phyloP scores from a whole-genome alignment of 2,888 invertebrate species.

The Agrilus cyanescens region DNA sequence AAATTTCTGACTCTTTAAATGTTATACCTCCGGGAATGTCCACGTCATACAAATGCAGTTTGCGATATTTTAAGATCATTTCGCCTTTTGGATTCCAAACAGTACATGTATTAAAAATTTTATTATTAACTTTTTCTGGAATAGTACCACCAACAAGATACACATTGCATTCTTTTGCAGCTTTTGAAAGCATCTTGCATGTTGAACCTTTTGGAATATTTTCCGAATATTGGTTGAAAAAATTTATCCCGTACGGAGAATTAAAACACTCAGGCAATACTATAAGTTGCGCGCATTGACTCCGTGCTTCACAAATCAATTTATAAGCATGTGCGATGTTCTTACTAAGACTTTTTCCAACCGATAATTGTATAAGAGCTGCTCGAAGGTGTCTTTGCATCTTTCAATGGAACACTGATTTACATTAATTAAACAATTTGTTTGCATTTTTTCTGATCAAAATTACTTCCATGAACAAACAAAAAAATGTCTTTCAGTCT shows the following conservation, averaged over 20 bases:
- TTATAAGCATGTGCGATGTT: conserved; percentile 65
- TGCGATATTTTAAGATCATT: conserved; percentile 69
- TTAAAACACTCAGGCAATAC: conserved; percentile 85
- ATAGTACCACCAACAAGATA: conserved; percentile 84
- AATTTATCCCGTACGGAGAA: conserved; percentile 79
- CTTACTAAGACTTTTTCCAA: conserved; percentile 58
- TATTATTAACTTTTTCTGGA: conserved; percentile 58
- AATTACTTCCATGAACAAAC: too few relatives aligned
- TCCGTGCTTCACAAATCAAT: conserved; percentile 56
- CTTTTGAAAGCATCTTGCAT: conserved; percentile 52
- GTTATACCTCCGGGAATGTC: conserved; percentile 83
- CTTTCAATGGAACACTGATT: too few relatives aligned
- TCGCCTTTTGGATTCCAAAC: conserved; percentile 70
- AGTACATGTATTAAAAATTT: conserved; percentile 77
- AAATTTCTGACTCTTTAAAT: conserved; percentile 80
- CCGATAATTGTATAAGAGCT: conserved; percentile 70
- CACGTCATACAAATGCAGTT: conserved; percentile 92
- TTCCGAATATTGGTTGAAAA: conserved; percentile 79
- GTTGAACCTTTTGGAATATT: conserved; percentile 71
- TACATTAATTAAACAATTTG: too few relatives aligned
- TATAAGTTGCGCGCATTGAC: conserved; percentile 50
- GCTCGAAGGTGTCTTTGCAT: conserved; percentile 35
- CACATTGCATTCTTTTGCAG: conserved; percentile 63
- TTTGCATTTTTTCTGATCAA: too few relatives aligned
- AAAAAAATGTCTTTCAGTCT: too few relatives aligned